A percentile compares a stretch with the other conserved stretches of the same genome.
phyloP scores from a whole-genome alignment of 2,797 vertebrate species.

The Agapornis canus region DNA sequence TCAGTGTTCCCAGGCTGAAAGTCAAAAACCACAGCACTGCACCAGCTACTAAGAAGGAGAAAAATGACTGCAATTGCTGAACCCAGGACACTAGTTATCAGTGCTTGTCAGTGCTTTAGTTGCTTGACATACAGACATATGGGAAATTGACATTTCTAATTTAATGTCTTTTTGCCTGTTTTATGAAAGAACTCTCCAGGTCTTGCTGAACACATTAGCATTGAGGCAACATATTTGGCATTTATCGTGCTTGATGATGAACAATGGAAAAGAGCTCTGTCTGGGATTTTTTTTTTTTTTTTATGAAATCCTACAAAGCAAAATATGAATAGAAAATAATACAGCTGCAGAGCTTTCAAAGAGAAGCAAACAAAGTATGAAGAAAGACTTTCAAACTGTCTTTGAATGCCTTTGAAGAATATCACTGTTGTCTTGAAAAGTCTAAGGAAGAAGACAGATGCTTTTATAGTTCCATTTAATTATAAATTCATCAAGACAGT shows the following conservation, averaged over 20 bases:
- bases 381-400: constrained; percentile 7
- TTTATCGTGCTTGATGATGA: constrained; percentile 40
- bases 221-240: background rate
- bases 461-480: constrained; percentile 3
- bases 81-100: background rate
- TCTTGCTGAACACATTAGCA: background rate
- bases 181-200: background rate
- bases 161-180: background rate
- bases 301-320: constrained; percentile 11
- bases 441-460: background rate
- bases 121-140: constrained; percentile 14
- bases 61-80: too few species aligned
- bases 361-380: constrained; percentile 34
- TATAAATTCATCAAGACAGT: background rate
- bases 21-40: too few species aligned
- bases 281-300: background rate
- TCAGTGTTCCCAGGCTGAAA: too few species aligned
- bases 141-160: constrained; percentile 25
- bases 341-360: constrained; percentile 24
- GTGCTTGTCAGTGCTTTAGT: background rate
- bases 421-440: background rate
- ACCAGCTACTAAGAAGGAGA: too few species aligned
- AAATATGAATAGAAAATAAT: constrained; percentile 43
- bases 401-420: constrained; percentile 48
- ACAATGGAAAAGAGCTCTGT: background rate